Conservation (phyloP, 2,797 vertebrate genomes). For the Peromyscus aztecus region DNA sequence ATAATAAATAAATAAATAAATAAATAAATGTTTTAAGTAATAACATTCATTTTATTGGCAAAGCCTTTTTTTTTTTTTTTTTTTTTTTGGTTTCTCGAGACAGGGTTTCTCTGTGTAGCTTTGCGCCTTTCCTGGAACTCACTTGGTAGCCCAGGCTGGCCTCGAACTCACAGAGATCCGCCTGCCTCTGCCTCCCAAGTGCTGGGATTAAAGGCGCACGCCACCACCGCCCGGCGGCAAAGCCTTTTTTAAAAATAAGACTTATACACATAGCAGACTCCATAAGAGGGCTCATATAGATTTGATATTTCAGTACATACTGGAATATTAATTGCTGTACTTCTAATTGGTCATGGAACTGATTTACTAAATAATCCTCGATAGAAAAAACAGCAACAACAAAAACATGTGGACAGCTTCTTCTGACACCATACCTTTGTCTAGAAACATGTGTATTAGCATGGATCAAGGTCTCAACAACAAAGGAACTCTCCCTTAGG, state of each 20-base stretch:
- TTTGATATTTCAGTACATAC: background rate
- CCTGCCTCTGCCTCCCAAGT: too few relatives aligned
- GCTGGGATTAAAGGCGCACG: too few relatives aligned
- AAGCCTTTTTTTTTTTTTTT: background rate
- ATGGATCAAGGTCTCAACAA: background rate
- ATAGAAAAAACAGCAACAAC: background rate
- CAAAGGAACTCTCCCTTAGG: background rate
- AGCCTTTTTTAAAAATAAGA: background rate
- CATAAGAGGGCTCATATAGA: background rate
- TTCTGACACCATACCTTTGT: background rate
- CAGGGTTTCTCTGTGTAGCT: too few relatives aligned
- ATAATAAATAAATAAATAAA: background rate
- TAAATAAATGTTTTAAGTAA: background rate
- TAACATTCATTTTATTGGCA: conserved; percentile 2
- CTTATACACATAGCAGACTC: background rate
- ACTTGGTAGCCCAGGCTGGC: too few relatives aligned
- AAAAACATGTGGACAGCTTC: background rate
- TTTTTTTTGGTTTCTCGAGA: too few relatives aligned
- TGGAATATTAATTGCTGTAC: background rate
- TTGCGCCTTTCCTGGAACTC: too few relatives aligned
- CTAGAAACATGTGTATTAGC: background rate
- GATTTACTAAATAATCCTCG: background rate
- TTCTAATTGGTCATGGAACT: conserved; percentile 35
- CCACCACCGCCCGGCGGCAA: too few relatives aligned
- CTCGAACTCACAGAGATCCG: too few relatives aligned